A percentile compares a stretch with the other conserved stretches of the same genome.
These are phyloP conservation scores for Oreohelix idahoensis DNA, from an alignment of 1,140 invertebrate genomes.

Conservation along the genomic window DNA sequence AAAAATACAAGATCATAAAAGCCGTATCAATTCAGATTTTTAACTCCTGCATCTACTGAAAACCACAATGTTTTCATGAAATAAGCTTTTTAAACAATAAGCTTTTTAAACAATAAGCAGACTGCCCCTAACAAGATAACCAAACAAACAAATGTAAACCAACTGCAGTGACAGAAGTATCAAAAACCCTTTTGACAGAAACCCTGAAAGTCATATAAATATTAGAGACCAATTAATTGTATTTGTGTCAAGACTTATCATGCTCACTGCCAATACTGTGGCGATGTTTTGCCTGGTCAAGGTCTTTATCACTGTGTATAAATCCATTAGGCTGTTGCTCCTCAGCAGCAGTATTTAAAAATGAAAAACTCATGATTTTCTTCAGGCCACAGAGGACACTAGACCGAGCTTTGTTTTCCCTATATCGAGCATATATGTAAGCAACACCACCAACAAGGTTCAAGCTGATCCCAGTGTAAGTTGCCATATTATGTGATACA, in stretches of 20 bases:
- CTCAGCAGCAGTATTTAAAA: not conserved
- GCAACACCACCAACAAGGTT: conserved; percentile 72
- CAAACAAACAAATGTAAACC: no score
- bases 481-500: conserved; percentile 66
- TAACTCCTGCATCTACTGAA: no score
- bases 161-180: no score
- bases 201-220: no score
- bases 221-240: no score
- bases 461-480: conserved; percentile 71
- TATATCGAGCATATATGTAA: conserved; percentile 73
- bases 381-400: conserved; percentile 16
- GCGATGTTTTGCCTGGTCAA: not conserved
- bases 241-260: not conserved
- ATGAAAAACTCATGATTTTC: not conserved
- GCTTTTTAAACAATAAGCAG: no score
- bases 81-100: no score
- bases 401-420: conserved; percentile 49
- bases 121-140: no score
- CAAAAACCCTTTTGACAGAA: no score
- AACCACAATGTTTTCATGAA: no score
- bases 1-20: no score
- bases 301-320: not conserved
- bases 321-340: not conserved
- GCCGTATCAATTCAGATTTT: no score
- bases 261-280: not conserved